These are phyloP conservation scores for Scomberomorus guttatus DNA, from an alignment of 2,797 vertebrate genomes.

Conservation along the genomic window DNA sequence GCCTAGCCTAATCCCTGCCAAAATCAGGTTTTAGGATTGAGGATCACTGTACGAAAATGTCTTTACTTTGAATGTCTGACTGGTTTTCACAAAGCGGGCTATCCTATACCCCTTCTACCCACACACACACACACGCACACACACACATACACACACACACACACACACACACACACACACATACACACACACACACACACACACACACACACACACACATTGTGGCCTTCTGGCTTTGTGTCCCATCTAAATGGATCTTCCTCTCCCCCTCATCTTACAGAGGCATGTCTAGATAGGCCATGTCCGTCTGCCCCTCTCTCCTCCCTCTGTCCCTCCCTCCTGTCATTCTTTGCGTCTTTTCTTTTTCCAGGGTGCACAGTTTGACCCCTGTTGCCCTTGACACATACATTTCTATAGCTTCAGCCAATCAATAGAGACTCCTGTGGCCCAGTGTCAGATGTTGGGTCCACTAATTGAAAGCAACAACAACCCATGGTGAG, in stretches of 20 bases:
- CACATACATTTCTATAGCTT: slow-evolving; percentile 76
- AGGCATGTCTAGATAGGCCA: slow-evolving; percentile 59
- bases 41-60: neutral
- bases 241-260: slow-evolving; percentile 61
- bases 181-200: slow-evolving; percentile 8
- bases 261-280: slow-evolving; percentile 45
- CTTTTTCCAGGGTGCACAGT: slow-evolving; percentile 67
- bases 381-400: slow-evolving; percentile 84
- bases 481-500: slow-evolving; percentile 67
- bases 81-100: slow-evolving; percentile 1
- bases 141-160: slow-evolving; percentile 19
- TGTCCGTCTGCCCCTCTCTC: slow-evolving; percentile 63
- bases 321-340: slow-evolving; percentile 64
- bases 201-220: slow-evolving; percentile 37
- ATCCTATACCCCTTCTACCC: neutral
- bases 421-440: slow-evolving; percentile 79
- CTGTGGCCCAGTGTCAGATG: slow-evolving; percentile 77
- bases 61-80: neutral
- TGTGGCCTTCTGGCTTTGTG: slow-evolving; percentile 48
- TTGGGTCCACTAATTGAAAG: slow-evolving; percentile 77
- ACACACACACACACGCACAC: slow-evolving; percentile 9
- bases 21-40: neutral
- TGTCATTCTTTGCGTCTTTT: slow-evolving; percentile 71
- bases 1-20: neutral
- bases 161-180: slow-evolving; percentile 43